Base-by-base conservation (phyloP, 2,888 invertebrate species). In the Operophtera brumata region DNA sequence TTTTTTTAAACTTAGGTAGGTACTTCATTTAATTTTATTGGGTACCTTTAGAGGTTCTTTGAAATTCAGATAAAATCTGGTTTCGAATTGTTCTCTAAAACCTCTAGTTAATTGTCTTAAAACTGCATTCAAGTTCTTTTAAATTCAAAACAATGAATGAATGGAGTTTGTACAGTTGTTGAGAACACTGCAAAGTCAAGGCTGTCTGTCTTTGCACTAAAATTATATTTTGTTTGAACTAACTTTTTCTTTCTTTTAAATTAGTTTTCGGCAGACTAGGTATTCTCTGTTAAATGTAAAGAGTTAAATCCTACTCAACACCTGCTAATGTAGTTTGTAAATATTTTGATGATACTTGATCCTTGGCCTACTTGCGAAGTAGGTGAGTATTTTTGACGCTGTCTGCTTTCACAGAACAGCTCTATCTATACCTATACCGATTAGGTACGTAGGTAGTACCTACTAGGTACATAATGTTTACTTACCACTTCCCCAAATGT, bases 281-380 rank as follows among this genome's bases (percentile, higher is more conserved):
- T 20, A 20, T 20, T 20, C 20, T 20, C 2, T 20, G 20, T 20
- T 20, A 20, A 20, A 20, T 20, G n/a, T n/a, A n/a, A 20, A 4
- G 20, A 20, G 20, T 4, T 20, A 20, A 20, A 20, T 20, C 30
- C 9, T 28, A 28, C 28, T 28, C 9, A 30, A 7, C 30, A 26
- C 8, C 26, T 1, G 26, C 7, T 30, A 30, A 30, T 30, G 30
- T 30, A 30, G 30, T 30, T 1, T 7, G 30, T 41, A 39, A 40
- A 39, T 39, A 37, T 20, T 30, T 7, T 8, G 12, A 2, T 20
- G 11, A 12, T 20, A 41, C 0, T 28, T 14, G 32, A 47, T 53
- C 53, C 53, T 53, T 53, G 53, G 43, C 53, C 53, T 37, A 47
- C 25, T 43, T 37, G 8, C 26, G 12, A 34, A 32, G 32, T 47